Evolutionary conservation across 2,797 vertebrate genomes (phyloP).

Genomic region (Alca torda): DNA sequence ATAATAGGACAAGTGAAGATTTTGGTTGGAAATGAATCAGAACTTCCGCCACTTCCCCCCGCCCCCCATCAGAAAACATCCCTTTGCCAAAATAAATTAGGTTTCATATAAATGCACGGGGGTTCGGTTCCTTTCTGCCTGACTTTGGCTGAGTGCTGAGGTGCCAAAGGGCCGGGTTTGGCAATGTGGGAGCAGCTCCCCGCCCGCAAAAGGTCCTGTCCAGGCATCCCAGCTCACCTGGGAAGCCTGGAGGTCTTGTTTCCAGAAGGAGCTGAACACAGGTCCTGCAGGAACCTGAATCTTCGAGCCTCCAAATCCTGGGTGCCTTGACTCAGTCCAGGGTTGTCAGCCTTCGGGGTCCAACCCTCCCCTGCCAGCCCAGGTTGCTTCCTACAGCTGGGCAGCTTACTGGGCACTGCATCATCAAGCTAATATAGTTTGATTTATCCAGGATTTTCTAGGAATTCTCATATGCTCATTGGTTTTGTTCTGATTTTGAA

Average conservation of each 20-base stretch:
- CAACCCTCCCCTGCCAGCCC: neutral
- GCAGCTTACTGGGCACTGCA: neutral
- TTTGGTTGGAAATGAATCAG: neutral
- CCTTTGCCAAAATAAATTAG: neutral
- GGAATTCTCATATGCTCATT: neutral
- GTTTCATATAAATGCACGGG: neutral
- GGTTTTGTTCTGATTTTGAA: neutral
- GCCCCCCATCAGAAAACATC: neutral
- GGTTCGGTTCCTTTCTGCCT: neutral
- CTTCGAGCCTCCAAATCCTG: neutral
- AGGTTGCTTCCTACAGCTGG: neutral
- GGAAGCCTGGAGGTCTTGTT: neutral
- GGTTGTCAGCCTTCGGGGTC: neutral
- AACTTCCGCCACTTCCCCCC: too few species aligned
- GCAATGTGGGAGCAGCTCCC: neutral
- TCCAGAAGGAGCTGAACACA: too few species aligned
- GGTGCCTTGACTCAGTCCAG: neutral
- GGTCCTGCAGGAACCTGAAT: neutral
- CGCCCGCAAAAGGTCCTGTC: neutral
- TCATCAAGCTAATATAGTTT: too few species aligned
- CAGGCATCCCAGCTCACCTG: neutral
- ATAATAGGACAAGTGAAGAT: neutral
- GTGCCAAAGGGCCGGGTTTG: rapidly evolving
- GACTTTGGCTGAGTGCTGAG: neutral
- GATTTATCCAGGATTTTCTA: neutral